Evolutionary conservation across 2,797 vertebrate species (phyloP).

Genomic region (Aphelocoma californica): DNA sequence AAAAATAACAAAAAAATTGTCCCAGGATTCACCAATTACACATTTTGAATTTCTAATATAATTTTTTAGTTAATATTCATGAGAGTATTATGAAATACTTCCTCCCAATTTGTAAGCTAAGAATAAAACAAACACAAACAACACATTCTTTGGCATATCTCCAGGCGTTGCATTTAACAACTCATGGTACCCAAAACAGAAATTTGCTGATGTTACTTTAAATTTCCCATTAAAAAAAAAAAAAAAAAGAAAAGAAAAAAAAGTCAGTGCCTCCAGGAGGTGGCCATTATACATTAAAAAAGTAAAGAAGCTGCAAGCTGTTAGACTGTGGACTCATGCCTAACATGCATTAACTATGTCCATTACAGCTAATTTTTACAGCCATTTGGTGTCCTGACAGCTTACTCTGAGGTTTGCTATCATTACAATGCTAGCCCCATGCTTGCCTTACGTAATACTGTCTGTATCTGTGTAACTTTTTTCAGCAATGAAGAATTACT

Average conservation of each 20-base stretch:
- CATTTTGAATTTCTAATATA: background rate
- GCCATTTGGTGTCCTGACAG: background rate
- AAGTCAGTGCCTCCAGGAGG: background rate
- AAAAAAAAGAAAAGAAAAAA: background rate
- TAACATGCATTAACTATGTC: background rate
- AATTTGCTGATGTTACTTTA: background rate
- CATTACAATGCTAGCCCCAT: conserved; percentile 14
- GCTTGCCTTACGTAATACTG: background rate
- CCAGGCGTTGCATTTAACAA: background rate
- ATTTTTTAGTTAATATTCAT: background rate
- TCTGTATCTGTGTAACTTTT: background rate
- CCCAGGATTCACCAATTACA: background rate
- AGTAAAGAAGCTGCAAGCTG: background rate
- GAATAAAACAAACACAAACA: background rate
- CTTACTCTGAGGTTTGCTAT: background rate
- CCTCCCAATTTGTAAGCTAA: background rate
- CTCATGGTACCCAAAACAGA: background rate
- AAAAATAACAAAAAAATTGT: background rate
- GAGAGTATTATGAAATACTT: background rate
- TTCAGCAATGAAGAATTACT: background rate
- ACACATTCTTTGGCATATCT: background rate
- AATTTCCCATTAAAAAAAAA: background rate
- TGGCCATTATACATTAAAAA: background rate
- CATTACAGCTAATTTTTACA: background rate
- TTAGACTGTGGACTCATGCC: background rate